phyloP scores from a whole-genome alignment of 2,888 invertebrate species.

The Cryptophagus acutangulus region DNA sequence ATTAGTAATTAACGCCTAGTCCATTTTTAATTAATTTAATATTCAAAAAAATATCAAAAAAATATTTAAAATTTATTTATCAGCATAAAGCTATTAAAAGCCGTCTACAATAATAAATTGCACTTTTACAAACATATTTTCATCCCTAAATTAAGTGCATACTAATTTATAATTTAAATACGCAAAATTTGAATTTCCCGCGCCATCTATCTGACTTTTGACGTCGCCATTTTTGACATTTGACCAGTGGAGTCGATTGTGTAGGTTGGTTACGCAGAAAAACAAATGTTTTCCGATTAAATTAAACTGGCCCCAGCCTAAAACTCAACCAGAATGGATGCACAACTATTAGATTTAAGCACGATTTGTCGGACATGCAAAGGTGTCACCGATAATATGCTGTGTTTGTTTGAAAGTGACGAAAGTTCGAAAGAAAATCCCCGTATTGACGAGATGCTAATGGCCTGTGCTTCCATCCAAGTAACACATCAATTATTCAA shows the following conservation, averaged over 20 bases:
- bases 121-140: no score
- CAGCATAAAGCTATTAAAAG: no score
- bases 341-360: slow-evolving; percentile 37
- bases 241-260: slow-evolving; percentile 43
- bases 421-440: slow-evolving; percentile 39
- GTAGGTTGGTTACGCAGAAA: slow-evolving; percentile 38
- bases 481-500: slow-evolving; percentile 35
- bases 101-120: no score
- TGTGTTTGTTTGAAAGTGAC: slow-evolving; percentile 40
- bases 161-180: no score
- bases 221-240: neutral
- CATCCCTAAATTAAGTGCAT: no score
- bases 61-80: no score
- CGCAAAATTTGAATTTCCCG: neutral
- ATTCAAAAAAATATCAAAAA: no score
- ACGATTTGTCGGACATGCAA: slow-evolving; percentile 47
- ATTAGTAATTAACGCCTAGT: no score
- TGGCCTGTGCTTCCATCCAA: slow-evolving; percentile 47
- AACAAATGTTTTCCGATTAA: slow-evolving; percentile 14
- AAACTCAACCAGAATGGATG: slow-evolving; percentile 34
- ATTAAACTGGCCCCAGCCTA: slow-evolving; percentile 2
- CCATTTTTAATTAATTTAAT: no score
- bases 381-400: slow-evolving; percentile 40
- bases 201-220: neutral
- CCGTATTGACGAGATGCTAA: slow-evolving; percentile 51